These are phyloP conservation scores for Chamaea fasciata DNA, from an alignment of 2,113 vertebrate species.

Conservation along the genomic window DNA sequence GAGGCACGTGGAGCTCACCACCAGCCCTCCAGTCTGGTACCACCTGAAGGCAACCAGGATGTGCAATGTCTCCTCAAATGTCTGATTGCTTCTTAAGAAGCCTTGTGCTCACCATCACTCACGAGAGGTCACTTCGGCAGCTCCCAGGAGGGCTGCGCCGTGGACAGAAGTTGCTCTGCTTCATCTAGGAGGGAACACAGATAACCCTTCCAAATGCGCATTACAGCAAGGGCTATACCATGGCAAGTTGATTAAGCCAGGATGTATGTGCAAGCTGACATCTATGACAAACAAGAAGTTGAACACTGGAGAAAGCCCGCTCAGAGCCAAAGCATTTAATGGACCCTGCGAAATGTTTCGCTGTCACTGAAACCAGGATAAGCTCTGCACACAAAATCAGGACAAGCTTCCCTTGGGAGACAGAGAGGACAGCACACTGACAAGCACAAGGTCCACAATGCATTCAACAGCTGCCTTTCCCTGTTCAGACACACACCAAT, in stretches of 20 bases:
- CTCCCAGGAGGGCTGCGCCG: neutral
- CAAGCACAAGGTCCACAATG: neutral
- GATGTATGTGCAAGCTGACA: neutral
- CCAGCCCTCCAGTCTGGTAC: neutral
- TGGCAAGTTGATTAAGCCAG: neutral
- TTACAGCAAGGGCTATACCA: neutral
- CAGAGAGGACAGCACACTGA: neutral
- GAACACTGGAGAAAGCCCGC: neutral
- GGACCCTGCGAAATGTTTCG: neutral
- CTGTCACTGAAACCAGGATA: neutral
- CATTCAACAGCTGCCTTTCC: neutral
- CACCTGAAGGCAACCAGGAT: neutral
- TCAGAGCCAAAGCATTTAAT: neutral
- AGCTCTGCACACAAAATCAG: neutral
- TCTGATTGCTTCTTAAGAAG: neutral
- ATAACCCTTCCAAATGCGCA: neutral
- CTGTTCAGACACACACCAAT: neutral
- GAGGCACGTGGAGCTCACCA: neutral
- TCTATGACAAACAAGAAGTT: rapidly evolving
- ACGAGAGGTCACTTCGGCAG: rapidly evolving
- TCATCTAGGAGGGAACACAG: neutral
- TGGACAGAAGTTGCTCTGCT: neutral
- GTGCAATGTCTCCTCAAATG: neutral
- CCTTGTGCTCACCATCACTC: neutral
- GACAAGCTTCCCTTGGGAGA: neutral